Evolutionary conservation across 1,140 invertebrate species (phyloP), one percentile per base, ranked within the genome.

Genomic region (Battus philenor): DNA sequence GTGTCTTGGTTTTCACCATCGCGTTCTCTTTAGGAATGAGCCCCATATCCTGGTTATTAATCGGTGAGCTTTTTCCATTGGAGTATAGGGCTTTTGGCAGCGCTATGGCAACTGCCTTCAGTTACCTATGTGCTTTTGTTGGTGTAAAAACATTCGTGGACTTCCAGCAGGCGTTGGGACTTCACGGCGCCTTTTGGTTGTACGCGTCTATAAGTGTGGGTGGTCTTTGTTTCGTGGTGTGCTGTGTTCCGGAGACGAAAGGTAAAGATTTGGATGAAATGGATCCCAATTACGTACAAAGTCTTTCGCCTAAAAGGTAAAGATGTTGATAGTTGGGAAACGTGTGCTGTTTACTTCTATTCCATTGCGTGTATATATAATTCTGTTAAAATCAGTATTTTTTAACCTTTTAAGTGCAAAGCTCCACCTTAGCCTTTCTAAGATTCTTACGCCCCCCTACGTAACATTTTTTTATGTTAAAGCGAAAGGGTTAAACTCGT

Each of bases 221-320:
- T 43, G 95, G 95, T 1, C 83, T 97, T 1, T 92, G 95, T 63
- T 95, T 97, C 71, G 91, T 97, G 1, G 93, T 94, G 0, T 92
- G 93, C 55, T 94, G 93, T 67, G 93, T 98, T 2, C 96, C 96
- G 0, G 96, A 98, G 80, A 98, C 96, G 1, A 96, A 95, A 80
- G 95, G 95, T 0, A 91, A 91, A 52, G 93, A 93, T 68, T 84
- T 97, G 34, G 94, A 97, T 68, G 95, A 97, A 86, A 96, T 97
- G 90, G 91, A 93, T 71, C 89, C 91, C 11, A 90, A 90, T 54
- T 90, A 90, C 66, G 88, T 89, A 2, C 88, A 89, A 56, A 87
- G 74, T 70, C 54, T 87, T 2, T 81, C 78, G 0, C 78, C 79
- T 12, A 86, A 86, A 36, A 82, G 83, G 69, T 87, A 84, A 71